Evolutionary conservation across 2,113 vertebrate genomes (phyloP), one percentile per base, ranked within the genome.

Genomic region (Xenotilapia flavipinnis): DNA sequence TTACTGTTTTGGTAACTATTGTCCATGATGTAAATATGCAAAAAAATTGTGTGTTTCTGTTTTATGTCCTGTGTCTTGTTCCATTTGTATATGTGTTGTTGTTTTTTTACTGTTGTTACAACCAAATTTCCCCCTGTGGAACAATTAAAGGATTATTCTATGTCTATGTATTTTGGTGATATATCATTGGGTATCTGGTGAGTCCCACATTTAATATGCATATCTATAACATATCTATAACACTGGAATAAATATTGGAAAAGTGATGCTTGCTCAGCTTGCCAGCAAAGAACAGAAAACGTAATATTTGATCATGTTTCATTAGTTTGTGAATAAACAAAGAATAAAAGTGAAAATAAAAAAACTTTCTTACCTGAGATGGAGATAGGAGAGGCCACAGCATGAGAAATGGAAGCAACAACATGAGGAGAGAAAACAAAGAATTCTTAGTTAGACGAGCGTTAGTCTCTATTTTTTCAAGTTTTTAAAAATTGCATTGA

Each of bases 281-380:
- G 2, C 15, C 5, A 47, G 56, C 4, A 28, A n/a, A 80, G 11
- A 42, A 53, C 10, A 62, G 12, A 40, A 47, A 23, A 80, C 2
- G 6, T 6, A 65, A 65, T 23, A 9, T 15, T 23, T 19, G 9
- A 49, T 49, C 42, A 60, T 26, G 53, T 65, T 14, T 26, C 6
- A 60, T 79, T 21, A 49, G 9, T 51, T 58, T 56, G 19, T 42
- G 11, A 31, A 40, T 19, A n/a, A 4, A 19, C 7, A 86, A 79
- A 75, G 9, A 26, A 83, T 21, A 38, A 28, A 75, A 80, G 21
- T 4, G 45, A 80, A 8, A 26, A 81, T 12, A 36, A 33, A 75
- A 80, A 21, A 3, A 6, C 9, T 84, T 87, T 82, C 95, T 96
- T 94, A 96, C 96, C 96, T 96, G 93, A 80, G 38, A 45, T 60